Evolutionary conservation across 1,140 invertebrate species (phyloP), one percentile per base, ranked within the genome.

Genomic region (Neelides sp.): DNA sequence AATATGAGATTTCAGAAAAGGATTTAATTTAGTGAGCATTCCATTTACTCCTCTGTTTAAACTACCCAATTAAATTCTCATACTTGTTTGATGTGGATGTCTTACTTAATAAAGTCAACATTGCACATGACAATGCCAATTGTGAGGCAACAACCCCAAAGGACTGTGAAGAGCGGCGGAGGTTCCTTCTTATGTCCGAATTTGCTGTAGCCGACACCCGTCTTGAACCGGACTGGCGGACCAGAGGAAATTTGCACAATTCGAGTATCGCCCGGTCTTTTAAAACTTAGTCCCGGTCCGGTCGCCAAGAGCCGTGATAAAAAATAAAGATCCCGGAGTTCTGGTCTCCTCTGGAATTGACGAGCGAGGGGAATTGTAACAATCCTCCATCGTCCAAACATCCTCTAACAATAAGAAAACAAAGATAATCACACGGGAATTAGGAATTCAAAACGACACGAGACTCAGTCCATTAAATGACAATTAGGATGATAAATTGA

Each of bases 171-270:
- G 19, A 19, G 50, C 0, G 71, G 63, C 2, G 58, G 60, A 34
- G 54, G 60, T 34, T 67, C 61, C 17, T 64, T 59, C 50, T 69
- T 67, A 54, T 76, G 75, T 1, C 74, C 74, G 63, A 77, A 76
- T 56, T 74, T 71, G 59, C 73, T 75, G 55, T 72, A 72, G 22
- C 30, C 30, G 5, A 65, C 59, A n/a, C n/a, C n/a, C n/a, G n/a
- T n/a, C n/a, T n/a, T n/a, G n/a, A n/a, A n/a, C n/a, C n/a, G n/a
- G n/a, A n/a, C n/a, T n/a, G n/a, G n/a, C n/a, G n/a, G n/a, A n/a
- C n/a, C n/a, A n/a, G n/a, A n/a, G n/a, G n/a, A n/a, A n/a, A n/a
- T n/a, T n/a, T n/a, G n/a, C n/a, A n/a, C n/a, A n/a, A n/a, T n/a
- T n/a, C n/a, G n/a, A n/a, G 28, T 32, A 32, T 32, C 7, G 28